These are phyloP conservation scores for Meteorus cinctellus DNA, from an alignment of 2,888 invertebrate genomes.

Conservation along the genomic window DNA sequence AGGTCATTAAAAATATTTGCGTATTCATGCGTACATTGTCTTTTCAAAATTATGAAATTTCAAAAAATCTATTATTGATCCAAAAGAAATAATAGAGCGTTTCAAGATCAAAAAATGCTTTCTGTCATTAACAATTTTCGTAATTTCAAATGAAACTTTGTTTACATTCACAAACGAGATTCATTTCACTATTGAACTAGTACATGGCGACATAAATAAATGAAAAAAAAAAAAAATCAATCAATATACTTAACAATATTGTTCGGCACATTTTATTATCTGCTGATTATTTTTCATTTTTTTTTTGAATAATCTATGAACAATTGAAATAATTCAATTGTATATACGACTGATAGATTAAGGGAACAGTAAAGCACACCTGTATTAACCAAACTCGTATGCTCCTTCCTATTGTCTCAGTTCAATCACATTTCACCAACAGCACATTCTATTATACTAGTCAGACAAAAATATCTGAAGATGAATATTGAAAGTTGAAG, in stretches of 20 bases:
- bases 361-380: neutral
- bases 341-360: neutral
- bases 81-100: neutral
- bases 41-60: neutral
- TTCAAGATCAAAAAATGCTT: neutral
- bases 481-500: too few species aligned
- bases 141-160: too few species aligned
- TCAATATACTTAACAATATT: too few species aligned
- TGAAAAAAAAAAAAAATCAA: too few species aligned
- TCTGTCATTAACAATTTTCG: too few species aligned
- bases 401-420: too few species aligned
- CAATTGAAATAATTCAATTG: neutral
- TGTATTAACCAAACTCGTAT: neutral
- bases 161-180: too few species aligned
- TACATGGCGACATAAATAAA: too few species aligned
- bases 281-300: neutral
- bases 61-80: neutral
- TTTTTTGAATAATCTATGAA: neutral
- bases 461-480: too few species aligned
- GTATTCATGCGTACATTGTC: neutral
- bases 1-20: neutral
- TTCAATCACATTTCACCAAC: too few species aligned
- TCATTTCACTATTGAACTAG: too few species aligned
- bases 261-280: neutral
- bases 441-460: too few species aligned